These are phyloP conservation scores for Vanacampus margaritifer DNA, from an alignment of 2,113 vertebrate genomes.

Conservation along the genomic window DNA sequence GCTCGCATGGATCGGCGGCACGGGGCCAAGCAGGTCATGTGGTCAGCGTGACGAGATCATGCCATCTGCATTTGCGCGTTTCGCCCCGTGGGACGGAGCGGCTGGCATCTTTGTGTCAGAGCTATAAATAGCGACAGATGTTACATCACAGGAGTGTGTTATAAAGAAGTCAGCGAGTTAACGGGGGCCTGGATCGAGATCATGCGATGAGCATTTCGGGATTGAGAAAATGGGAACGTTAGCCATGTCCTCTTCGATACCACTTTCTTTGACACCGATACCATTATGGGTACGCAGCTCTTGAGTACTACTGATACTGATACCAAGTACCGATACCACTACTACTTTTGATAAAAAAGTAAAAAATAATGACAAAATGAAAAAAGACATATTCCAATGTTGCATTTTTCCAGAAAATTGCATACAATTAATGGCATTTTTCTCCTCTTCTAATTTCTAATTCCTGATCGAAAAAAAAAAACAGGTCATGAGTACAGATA, in stretches of 20 bases:
- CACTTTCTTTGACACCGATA: too few species aligned
- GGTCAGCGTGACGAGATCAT: conserved; percentile 23
- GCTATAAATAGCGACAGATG: conserved; percentile 67
- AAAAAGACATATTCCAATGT: too few species aligned
- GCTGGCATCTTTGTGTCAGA: conserved; percentile 30
- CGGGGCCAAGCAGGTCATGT: neutral
- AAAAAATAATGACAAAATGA: too few species aligned
- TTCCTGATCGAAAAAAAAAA: too few species aligned
- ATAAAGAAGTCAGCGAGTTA: conserved; percentile 28
- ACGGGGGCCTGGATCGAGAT: neutral
- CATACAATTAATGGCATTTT: too few species aligned
- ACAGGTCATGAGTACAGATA: too few species aligned
- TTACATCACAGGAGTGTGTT: conserved; percentile 54
- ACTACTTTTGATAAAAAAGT: too few species aligned
- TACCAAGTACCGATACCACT: too few species aligned
- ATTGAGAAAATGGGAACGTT: neutral
- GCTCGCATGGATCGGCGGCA: conserved; percentile 1
- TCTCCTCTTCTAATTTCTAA: too few species aligned
- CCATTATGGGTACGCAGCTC: too few species aligned
- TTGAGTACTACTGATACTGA: too few species aligned
- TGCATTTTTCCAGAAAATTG: too few species aligned
- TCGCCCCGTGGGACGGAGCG: conserved; percentile 22
- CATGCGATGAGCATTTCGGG: neutral
- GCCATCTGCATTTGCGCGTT: conserved; percentile 26
- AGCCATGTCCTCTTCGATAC: neutral